These are phyloP conservation scores for Atlantisia rogersi DNA, from an alignment of 2,113 vertebrate genomes.

Conservation along the genomic window DNA sequence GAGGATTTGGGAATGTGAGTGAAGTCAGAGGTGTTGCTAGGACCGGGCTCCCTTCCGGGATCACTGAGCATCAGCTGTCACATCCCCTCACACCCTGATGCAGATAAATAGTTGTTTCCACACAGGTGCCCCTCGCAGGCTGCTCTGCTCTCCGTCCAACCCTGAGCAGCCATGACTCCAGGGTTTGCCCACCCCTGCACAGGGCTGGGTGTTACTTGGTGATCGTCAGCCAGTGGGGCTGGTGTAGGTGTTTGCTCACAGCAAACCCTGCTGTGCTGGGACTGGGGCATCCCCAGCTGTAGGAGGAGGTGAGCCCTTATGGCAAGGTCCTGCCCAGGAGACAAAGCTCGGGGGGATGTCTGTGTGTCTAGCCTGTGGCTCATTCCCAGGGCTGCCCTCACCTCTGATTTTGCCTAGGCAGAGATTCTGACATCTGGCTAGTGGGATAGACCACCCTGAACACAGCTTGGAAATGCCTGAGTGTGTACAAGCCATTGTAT, in stretches of 20 bases:
- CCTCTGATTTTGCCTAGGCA: background rate
- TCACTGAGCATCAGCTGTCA: rapidly evolving
- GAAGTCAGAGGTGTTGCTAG: background rate
- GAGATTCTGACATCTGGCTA: background rate
- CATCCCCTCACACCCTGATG: background rate
- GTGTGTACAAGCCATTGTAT: background rate
- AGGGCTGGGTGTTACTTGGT: background rate
- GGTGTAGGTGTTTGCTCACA: background rate
- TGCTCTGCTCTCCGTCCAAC: background rate
- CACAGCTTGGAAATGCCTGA: background rate
- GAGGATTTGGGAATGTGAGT: background rate
- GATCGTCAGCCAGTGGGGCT: rapidly evolving
- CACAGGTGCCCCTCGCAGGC: background rate
- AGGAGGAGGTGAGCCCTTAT: background rate
- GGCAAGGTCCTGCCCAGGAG: background rate
- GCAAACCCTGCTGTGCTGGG: background rate
- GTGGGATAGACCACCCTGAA: background rate
- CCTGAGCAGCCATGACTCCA: background rate
- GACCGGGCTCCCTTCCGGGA: background rate
- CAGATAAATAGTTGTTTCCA: background rate
- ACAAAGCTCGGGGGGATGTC: background rate
- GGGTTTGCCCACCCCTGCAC: background rate
- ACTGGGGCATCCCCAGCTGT: background rate
- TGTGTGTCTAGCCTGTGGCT: background rate
- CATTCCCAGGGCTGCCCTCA: background rate